Evolutionary conservation across 2,888 invertebrate genomes (phyloP).

Genomic region (Eulithis prunata): DNA sequence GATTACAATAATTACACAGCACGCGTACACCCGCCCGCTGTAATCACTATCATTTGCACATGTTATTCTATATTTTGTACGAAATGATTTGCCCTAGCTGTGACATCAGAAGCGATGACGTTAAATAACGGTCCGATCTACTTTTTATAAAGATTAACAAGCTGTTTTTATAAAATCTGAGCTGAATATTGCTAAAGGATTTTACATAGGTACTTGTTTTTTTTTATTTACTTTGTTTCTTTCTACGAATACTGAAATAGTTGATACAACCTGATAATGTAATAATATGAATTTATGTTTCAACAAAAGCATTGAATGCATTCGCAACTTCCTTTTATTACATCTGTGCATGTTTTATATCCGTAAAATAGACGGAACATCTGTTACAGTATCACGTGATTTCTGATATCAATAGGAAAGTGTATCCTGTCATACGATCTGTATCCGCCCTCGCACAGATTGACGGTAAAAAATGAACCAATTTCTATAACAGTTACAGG

Average conservation of each 20-base stretch:
- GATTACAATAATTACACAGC: conserved; percentile 82
- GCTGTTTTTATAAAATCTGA: too few species aligned
- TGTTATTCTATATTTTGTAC: conserved; percentile 79
- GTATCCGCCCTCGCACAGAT: conserved; percentile 80
- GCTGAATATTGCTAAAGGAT: too few species aligned
- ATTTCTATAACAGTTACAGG: conserved; percentile 78
- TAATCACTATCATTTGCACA: conserved; percentile 83
- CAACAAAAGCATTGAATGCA: not conserved
- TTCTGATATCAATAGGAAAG: conserved; percentile 73
- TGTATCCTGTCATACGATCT: conserved; percentile 81
- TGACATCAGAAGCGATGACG: conserved; percentile 56
- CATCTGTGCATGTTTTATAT: conserved; percentile 20
- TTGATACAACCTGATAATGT: too few species aligned
- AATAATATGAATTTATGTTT: not conserved
- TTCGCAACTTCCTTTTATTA: conserved; percentile 1
- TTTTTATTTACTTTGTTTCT: too few species aligned
- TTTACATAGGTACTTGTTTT: too few species aligned
- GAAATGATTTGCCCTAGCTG: conserved; percentile 70
- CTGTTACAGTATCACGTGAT: conserved; percentile 72
- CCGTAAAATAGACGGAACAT: conserved; percentile 51
- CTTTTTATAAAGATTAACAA: not conserved
- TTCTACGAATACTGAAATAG: not conserved
- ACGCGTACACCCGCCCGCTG: conserved; percentile 65
- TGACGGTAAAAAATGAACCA: conserved; percentile 78
- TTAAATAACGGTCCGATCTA: conserved; percentile 31